Evolutionary conservation across 2,113 vertebrate species (phyloP).

Genomic region (Hydrochoerus hydrochaeris): DNA sequence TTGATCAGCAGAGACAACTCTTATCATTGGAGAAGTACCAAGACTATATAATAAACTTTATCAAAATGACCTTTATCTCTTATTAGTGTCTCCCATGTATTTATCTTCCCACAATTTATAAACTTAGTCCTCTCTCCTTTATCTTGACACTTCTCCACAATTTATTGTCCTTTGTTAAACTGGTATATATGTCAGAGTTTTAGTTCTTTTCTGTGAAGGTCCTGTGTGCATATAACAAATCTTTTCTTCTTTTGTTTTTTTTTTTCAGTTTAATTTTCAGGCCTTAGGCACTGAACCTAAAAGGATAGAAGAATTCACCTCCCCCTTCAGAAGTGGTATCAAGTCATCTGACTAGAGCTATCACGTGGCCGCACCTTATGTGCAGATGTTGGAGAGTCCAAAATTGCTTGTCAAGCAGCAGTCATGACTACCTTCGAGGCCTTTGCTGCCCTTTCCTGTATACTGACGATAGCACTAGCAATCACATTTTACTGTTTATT

Average conservation of each 20-base stretch:
- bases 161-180: background rate
- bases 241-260: background rate
- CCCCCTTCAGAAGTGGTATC: background rate
- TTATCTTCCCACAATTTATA: background rate
- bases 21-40: background rate
- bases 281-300: background rate
- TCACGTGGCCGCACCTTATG: background rate
- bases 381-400: background rate
- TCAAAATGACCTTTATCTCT: background rate
- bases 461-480: background rate
- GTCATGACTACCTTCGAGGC: background rate
- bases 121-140: background rate
- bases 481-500: background rate
- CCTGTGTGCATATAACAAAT: background rate
- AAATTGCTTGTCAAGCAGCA: background rate
- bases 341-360: background rate
- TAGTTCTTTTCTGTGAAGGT: background rate
- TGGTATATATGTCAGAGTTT: background rate
- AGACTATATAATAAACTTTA: background rate
- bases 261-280: slow-evolving; percentile 15
- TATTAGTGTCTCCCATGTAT: background rate
- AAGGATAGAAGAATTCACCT: background rate
- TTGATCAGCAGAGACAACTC: background rate
- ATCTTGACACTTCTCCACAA: background rate
- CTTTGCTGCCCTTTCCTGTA: background rate